phyloP scores from a whole-genome alignment of 1,140 invertebrate genomes.

The Meteorus sp. region DNA sequence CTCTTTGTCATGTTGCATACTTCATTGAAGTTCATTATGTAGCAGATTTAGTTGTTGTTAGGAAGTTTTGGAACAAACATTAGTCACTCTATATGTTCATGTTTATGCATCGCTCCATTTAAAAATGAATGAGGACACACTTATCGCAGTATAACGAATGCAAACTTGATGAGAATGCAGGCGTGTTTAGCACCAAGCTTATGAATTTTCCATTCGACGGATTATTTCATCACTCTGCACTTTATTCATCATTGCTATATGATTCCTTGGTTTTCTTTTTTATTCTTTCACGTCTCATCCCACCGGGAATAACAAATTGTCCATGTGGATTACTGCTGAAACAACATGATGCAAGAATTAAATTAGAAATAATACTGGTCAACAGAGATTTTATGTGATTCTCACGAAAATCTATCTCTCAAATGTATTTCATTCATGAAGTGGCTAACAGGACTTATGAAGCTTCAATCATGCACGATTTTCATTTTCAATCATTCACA shows the following conservation, averaged over 20 bases:
- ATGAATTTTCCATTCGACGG: background rate
- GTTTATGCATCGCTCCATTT: too few relatives aligned
- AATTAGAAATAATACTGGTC: constrained; percentile 23
- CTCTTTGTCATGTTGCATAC: too few relatives aligned
- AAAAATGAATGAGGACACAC: too few relatives aligned
- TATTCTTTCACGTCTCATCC: background rate
- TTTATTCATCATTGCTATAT: too few relatives aligned
- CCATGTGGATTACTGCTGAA: constrained; percentile 44
- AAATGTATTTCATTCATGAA: constrained; percentile 24
- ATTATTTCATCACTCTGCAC: background rate
- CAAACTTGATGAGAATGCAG: too few relatives aligned
- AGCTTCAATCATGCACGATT: background rate
- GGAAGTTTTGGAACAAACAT: too few relatives aligned
- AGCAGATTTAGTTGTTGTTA: too few relatives aligned
- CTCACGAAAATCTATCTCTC: constrained; percentile 1
- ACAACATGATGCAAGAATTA: constrained; percentile 41
- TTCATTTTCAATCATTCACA: background rate
- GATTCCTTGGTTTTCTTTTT: background rate
- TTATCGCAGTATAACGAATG: too few relatives aligned
- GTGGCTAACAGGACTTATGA: constrained; percentile 9
- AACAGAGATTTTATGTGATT: too few relatives aligned
- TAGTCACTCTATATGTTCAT: too few relatives aligned
- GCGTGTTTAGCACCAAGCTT: too few relatives aligned
- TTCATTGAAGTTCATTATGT: too few relatives aligned
- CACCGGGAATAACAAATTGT: constrained; percentile 23